Evolutionary conservation across 2,113 vertebrate genomes (phyloP).

Genomic region (Neofelis nebulosa): DNA sequence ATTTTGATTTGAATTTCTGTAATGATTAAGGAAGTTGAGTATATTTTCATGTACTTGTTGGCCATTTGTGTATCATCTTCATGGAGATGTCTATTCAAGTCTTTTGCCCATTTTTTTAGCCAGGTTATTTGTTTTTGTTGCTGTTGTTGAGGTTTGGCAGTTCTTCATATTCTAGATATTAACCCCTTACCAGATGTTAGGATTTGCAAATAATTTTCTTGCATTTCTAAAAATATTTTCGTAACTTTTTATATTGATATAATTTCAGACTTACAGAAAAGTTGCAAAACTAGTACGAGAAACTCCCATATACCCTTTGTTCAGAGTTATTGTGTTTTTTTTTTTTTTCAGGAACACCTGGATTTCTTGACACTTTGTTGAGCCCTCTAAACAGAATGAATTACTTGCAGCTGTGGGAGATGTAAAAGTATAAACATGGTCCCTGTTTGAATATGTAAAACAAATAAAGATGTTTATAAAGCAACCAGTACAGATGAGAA

Average conservation of each 20-base stretch:
- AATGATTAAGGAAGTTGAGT: background rate
- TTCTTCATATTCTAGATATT: slow-evolving; percentile 6
- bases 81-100: background rate
- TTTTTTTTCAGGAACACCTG: background rate
- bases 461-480: slow-evolving; percentile 8
- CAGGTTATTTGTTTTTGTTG: background rate
- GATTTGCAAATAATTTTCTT: background rate
- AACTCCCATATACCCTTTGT: background rate
- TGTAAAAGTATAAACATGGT: background rate
- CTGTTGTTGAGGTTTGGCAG: background rate
- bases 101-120: background rate
- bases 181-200: background rate
- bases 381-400: background rate
- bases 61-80: background rate
- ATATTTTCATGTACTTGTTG: background rate
- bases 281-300: background rate
- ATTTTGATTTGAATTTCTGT: slow-evolving; percentile 35
- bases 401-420: background rate
- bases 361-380: slow-evolving; percentile 14
- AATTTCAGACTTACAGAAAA: slow-evolving; percentile 12
- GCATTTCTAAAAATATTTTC: slow-evolving; percentile 8
- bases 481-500: background rate
- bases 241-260: background rate
- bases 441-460: background rate
- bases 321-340: background rate